These are phyloP conservation scores for Leucopternis melanops DNA, from an alignment of 2,113 vertebrate species.

Conservation along the genomic window DNA sequence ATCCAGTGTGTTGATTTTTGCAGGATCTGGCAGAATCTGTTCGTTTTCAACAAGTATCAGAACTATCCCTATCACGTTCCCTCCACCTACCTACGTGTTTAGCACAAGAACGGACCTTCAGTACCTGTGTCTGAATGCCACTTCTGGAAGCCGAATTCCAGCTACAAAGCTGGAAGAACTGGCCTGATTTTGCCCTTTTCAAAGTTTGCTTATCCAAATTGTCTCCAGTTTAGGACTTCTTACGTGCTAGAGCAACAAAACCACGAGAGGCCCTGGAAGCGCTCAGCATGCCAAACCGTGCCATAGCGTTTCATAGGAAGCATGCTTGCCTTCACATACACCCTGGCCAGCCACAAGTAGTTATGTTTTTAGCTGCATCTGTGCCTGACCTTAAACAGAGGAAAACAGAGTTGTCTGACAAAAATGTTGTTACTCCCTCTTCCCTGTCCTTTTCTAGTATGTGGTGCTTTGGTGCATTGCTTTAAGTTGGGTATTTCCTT, in stretches of 20 bases:
- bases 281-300: fast-evolving
- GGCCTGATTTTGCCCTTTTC: not conserved
- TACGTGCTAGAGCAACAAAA: not conserved
- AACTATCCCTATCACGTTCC: not conserved
- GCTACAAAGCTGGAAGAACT: not conserved
- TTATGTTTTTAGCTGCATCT: not conserved
- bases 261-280: not conserved
- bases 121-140: not conserved
- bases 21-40: not conserved
- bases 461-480: not conserved
- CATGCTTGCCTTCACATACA: not conserved
- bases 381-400: not conserved
- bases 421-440: not conserved
- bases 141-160: not conserved
- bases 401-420: not conserved
- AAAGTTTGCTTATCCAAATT: not conserved
- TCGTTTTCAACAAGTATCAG: not conserved
- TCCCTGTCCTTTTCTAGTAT: not conserved
- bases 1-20: not conserved
- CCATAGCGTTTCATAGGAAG: not conserved
- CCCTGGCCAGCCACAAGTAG: not conserved
- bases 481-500: not conserved
- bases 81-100: not conserved
- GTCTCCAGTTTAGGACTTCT: not conserved
- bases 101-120: not conserved